Base-by-base conservation (phyloP, 2,113 vertebrate genomes). In the Copsychus sechellarum region DNA sequence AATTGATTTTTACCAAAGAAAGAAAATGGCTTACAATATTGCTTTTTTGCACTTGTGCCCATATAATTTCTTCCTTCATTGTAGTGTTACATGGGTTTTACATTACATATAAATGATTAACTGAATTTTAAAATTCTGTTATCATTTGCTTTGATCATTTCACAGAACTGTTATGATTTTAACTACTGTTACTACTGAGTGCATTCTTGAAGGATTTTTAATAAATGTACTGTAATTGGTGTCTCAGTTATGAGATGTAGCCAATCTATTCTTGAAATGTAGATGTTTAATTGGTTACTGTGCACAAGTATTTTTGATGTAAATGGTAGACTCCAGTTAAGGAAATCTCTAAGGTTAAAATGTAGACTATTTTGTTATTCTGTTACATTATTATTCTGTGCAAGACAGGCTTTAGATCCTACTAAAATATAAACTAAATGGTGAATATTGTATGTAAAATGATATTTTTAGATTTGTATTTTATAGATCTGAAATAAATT, bases 191-290 rank as follows among this genome's bases (percentile, higher is more conserved):
- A 92, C 67, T 83, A 93, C 90, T 95, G 88, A 93, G 80, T 53
- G 51, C 79, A 33, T 81, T 96, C 60, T 90, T 81, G 82, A 94
- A 96, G 72, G 60, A 78, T 69, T 90, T 93, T 90, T 64, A 90
- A 95, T 93, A 92, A 83, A 81, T 74, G 92, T 95, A 96, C 95
- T 97, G 93, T 96, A 96, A 94, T 71, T 83, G 60, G 47, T 95
- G 76, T 94, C 95, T 97, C 94, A 40, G n/a, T 83, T 60, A 71
- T 38, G 93, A 95, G 91, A 91, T 64, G 26, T 6, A 90, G 87
- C 65, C 86, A 90, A 50, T 86, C 81, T 57, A 0, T 91, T 81
- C 29, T 79, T 79, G 70, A 94, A 91, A 60, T 81, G 22, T 57
- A 60, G 67, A 64, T 81, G 88, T 78, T 81, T 64, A 69, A 67